phyloP scores from a whole-genome alignment of 2,113 vertebrate genomes.

The Ramphastos sulfuratus region DNA sequence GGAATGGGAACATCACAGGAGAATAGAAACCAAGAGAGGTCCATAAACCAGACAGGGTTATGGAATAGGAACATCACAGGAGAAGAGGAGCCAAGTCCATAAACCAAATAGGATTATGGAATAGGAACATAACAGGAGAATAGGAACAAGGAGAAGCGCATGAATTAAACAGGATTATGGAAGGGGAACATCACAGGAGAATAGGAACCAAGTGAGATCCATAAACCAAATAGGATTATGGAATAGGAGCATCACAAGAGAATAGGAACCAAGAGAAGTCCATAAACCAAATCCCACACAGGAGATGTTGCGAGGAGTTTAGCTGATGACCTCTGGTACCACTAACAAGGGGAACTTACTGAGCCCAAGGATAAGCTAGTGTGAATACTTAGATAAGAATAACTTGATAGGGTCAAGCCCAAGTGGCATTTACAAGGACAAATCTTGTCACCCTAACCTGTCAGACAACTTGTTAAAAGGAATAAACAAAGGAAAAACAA shows the following conservation, averaged over 20 bases:
- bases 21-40: neutral
- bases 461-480: neutral
- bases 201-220: neutral
- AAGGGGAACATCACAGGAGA: neutral
- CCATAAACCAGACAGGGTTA: neutral
- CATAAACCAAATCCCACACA: neutral
- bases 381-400: conserved; percentile 35
- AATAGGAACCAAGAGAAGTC: neutral
- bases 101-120: neutral
- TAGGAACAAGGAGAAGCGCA: neutral
- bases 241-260: neutral
- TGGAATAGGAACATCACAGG: neutral
- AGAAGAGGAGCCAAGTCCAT: neutral
- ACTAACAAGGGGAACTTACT: neutral
- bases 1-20: neutral
- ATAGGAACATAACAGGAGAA: neutral
- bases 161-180: neutral
- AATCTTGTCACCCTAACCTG: neutral
- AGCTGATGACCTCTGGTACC: neutral
- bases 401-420: conserved; percentile 53
- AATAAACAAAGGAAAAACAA: neutral
- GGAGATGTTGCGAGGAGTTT: neutral
- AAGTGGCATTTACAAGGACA: conserved; percentile 52
- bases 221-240: neutral
- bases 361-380: conserved; percentile 16